Evolutionary conservation across 2,113 vertebrate species (phyloP).

Genomic region (Trogon melanurus): DNA sequence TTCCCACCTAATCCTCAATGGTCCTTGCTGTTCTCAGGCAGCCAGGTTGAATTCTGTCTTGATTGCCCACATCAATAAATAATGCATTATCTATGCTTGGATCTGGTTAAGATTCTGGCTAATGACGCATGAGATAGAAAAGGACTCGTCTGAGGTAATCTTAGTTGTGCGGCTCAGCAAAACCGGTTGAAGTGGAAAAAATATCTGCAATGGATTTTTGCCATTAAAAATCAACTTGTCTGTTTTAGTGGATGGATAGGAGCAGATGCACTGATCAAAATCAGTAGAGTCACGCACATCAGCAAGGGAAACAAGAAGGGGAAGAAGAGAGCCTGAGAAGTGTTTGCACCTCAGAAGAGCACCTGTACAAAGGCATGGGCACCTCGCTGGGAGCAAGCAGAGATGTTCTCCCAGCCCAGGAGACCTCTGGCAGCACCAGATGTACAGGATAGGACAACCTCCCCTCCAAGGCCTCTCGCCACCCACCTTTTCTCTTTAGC

Average conservation of each 20-base stretch:
- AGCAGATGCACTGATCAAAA: background rate
- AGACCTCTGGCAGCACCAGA: background rate
- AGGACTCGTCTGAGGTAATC: background rate
- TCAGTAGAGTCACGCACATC: background rate
- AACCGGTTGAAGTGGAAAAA: background rate
- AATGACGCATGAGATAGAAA: background rate
- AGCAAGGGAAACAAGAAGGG: background rate
- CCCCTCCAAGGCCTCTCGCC: background rate
- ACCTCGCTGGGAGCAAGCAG: rapidly evolving
- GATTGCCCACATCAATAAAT: background rate
- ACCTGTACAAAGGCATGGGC: rapidly evolving
- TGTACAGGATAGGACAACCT: background rate
- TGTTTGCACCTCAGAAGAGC: background rate
- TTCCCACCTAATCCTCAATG: background rate
- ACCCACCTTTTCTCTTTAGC: conserved; percentile 52
- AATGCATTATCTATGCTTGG: background rate
- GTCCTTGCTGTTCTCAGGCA: background rate
- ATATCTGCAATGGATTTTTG: background rate
- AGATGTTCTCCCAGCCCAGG: background rate
- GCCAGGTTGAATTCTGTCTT: background rate
- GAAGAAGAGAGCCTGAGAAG: background rate
- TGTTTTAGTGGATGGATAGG: background rate
- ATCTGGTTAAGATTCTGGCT: background rate
- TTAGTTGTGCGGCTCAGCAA: background rate
- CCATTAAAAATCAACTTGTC: background rate